phyloP scores from a whole-genome alignment of 2,888 invertebrate genomes.

The Apamea sordens region DNA sequence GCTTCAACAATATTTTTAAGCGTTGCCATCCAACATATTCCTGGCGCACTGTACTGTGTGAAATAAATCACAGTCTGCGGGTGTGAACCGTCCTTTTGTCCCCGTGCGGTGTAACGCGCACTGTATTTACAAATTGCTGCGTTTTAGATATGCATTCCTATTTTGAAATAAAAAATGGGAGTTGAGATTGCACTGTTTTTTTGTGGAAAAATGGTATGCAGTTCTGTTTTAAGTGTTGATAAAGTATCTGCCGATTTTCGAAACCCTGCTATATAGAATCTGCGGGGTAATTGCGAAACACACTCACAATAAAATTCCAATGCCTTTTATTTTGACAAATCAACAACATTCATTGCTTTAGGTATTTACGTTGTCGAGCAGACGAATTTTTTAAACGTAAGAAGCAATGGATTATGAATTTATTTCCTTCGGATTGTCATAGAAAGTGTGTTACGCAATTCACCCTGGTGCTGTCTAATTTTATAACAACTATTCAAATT shows the following conservation, averaged over 20 bases:
- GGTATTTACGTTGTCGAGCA: no score
- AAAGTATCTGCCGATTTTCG: neutral
- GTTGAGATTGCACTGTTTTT: neutral
- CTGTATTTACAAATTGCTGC: constrained; percentile 30
- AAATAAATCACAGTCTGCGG: constrained; percentile 37
- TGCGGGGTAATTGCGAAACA: neutral
- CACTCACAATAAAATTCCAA: no score
- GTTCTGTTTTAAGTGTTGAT: neutral
- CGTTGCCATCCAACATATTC: constrained; percentile 26
- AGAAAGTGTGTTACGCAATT: no score
- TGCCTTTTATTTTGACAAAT: no score
- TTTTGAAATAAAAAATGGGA: constrained; percentile 14
- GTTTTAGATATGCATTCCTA: constrained; percentile 22
- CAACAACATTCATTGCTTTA: no score
- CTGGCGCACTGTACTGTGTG: constrained; percentile 21
- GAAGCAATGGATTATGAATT: neutral
- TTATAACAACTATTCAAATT: neutral
- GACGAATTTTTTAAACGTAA: neutral
- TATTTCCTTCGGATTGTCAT: neutral
- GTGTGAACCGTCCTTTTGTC: constrained; percentile 41
- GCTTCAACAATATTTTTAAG: constrained; percentile 23
- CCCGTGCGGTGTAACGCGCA: constrained; percentile 25
- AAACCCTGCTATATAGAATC: neutral
- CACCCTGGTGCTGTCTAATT: neutral
- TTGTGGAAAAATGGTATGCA: no score